Conservation (phyloP, 2,888 invertebrate species). For the Tipula confusa region DNA sequence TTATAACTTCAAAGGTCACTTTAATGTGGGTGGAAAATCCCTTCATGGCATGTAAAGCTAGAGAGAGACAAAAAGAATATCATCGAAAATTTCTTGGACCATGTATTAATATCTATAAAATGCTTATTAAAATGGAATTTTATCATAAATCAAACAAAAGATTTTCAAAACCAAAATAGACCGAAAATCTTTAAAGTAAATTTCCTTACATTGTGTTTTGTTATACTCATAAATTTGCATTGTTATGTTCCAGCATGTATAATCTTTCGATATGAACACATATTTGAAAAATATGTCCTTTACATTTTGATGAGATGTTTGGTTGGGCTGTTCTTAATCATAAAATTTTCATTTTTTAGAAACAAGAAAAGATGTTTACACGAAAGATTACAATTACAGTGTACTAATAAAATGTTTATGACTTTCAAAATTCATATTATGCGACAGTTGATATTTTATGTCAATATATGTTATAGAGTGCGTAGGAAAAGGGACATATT, state of each 20-base stretch:
- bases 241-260: not conserved
- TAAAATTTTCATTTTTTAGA: not conserved
- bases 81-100: too few species aligned
- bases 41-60: too few species aligned
- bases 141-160: not conserved
- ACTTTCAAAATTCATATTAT: not conserved
- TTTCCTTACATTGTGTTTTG: not conserved
- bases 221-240: not conserved
- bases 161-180: not conserved
- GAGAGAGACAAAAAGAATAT: too few species aligned
- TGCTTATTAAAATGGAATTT: not conserved
- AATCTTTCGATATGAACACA: not conserved
- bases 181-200: not conserved
- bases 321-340: not conserved
- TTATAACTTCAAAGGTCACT: not conserved
- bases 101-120: too few species aligned
- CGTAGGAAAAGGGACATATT: not conserved
- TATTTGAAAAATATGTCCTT: not conserved
- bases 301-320: not conserved
- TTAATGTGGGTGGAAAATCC: too few species aligned
- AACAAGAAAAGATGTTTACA: not conserved
- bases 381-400: not conserved
- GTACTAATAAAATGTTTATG: not conserved
- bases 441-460: not conserved
- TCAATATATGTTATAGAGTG: not conserved